These are phyloP conservation scores for Anniella stebbinsi DNA, from an alignment of 2,797 vertebrate species.

Conservation along the genomic window DNA sequence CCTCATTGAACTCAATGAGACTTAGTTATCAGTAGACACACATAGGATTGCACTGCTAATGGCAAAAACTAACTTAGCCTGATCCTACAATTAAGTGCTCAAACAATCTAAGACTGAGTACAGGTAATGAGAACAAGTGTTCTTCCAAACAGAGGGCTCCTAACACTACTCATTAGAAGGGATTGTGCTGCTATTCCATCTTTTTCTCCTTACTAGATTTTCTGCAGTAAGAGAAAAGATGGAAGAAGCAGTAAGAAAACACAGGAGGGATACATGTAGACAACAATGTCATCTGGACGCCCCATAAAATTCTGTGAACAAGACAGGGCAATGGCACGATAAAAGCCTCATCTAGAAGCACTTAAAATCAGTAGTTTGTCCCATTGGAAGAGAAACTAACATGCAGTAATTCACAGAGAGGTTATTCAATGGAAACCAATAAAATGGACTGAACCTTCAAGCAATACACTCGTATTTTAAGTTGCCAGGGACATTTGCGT, in stretches of 20 bases:
- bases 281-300: too few relatives aligned
- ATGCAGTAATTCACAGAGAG: background rate
- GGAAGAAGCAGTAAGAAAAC: too few relatives aligned
- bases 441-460: background rate
- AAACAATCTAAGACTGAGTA: background rate
- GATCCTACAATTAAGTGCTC: background rate
- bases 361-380: background rate
- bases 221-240: too few relatives aligned
- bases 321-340: too few relatives aligned
- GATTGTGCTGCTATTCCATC: too few relatives aligned
- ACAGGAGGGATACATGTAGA: too few relatives aligned
- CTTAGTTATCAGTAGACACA: too few relatives aligned
- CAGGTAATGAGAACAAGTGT: background rate
- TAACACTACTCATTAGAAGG: background rate
- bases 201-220: too few relatives aligned
- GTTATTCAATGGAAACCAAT: background rate
- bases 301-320: too few relatives aligned
- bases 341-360: too few relatives aligned
- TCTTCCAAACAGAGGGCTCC: background rate
- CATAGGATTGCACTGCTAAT: too few relatives aligned
- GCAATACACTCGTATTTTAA: background rate
- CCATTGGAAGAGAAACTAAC: background rate
- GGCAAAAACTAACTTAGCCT: background rate
- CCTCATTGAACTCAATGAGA: too few relatives aligned
- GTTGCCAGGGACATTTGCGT: background rate